Conservation (phyloP, 2,113 vertebrate genomes). For the Verasper variegatus region DNA sequence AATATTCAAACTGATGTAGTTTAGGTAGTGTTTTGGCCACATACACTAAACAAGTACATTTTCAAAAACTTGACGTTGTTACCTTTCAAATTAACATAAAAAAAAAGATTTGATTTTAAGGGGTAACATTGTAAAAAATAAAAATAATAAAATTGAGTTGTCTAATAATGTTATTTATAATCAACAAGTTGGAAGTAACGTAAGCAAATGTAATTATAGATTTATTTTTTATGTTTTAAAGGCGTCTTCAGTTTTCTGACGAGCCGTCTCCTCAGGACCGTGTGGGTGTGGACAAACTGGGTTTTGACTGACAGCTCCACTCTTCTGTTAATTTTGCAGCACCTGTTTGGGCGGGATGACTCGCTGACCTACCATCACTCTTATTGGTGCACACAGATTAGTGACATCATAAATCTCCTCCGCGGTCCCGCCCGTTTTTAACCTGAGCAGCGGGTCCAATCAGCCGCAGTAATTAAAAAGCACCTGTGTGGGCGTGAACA, state of each 20-base stretch:
- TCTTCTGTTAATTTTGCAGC: not conserved
- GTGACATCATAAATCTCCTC: not conserved
- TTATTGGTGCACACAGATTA: not conserved
- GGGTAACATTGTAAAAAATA: too few species aligned
- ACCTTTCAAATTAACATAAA: too few species aligned
- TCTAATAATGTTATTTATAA: too few species aligned
- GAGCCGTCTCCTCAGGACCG: not conserved
- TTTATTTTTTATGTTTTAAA: not conserved
- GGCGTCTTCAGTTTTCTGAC: not conserved
- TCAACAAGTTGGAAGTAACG: too few species aligned
- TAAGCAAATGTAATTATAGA: too few species aligned
- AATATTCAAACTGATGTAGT: too few species aligned
- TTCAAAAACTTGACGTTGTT: too few species aligned
- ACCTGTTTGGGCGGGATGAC: not conserved
- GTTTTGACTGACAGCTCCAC: constrained; percentile 1
- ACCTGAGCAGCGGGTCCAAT: not conserved
- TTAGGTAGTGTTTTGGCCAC: too few species aligned
- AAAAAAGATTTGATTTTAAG: too few species aligned
- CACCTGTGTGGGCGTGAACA: not conserved
- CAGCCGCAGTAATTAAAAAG: not conserved
- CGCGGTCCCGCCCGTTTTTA: not conserved
- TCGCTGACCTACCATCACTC: not conserved
- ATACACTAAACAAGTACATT: too few species aligned
- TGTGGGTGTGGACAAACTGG: not conserved
- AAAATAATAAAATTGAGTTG: too few species aligned